Percentiles rank a stretch among this genome's conserved stretches.
These are phyloP conservation scores for Neomorphus geoffroyi DNA, from an alignment of 2,797 vertebrate species.

Conservation along the genomic window DNA sequence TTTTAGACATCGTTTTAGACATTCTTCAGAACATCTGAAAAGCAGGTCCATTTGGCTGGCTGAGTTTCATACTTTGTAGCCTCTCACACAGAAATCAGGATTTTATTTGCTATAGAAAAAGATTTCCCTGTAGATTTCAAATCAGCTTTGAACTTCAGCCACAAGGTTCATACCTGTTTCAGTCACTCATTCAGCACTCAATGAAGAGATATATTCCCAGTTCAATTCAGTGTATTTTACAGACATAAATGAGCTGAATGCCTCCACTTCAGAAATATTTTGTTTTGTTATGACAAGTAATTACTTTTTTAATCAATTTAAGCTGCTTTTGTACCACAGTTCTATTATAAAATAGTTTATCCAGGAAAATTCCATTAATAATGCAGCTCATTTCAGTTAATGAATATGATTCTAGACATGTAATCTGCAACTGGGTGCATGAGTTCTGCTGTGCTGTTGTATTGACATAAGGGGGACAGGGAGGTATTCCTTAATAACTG, in stretches of 20 bases:
- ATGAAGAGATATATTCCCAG: not conserved
- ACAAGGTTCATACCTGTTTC: not conserved
- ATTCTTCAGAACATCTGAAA: not conserved
- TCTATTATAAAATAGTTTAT: not conserved
- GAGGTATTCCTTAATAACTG: not conserved
- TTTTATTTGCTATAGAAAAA: not conserved
- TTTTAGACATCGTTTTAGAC: not conserved
- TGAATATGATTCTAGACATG: not conserved
- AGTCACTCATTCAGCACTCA: not conserved
- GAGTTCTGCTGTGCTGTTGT: not conserved
- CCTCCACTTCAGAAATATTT: not conserved
- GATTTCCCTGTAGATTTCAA: not conserved
- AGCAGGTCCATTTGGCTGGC: not conserved
- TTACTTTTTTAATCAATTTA: not conserved
- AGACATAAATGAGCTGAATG: not conserved
- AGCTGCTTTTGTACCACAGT: not conserved
- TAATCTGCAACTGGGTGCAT: not conserved
- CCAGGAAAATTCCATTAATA: not conserved
- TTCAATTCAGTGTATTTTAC: not conserved
- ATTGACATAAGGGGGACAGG: not conserved
- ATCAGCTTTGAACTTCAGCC: not conserved
- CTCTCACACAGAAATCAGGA: not conserved
- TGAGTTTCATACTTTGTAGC: accelerated
- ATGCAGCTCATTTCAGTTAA: not conserved
- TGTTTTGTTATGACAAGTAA: too few relatives aligned